Evolutionary conservation across 2,888 invertebrate species (phyloP).

Genomic region (Synergus japonicus): DNA sequence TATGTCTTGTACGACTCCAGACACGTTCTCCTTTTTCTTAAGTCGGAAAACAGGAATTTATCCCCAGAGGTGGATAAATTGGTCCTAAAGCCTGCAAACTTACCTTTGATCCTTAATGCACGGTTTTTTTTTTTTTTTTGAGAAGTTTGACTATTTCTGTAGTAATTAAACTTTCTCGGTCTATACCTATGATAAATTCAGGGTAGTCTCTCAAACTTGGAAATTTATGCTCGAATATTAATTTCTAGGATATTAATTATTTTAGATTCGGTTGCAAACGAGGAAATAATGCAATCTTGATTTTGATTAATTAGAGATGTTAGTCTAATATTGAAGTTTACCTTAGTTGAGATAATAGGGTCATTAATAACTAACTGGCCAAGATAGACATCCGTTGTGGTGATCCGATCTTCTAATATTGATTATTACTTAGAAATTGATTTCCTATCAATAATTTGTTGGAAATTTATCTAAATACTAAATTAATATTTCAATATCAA

Average conservation of each 20-base stretch:
- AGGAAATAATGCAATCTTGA: background rate
- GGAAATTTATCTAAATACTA: no score
- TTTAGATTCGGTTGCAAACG: background rate
- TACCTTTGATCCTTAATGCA: background rate
- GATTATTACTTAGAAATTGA: background rate
- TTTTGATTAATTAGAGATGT: background rate
- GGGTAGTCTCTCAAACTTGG: background rate
- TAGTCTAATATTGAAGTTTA: background rate
- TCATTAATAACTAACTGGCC: background rate
- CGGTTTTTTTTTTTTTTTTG: background rate
- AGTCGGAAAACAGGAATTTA: background rate
- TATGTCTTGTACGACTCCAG: background rate
- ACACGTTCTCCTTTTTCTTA: conserved; percentile 37
- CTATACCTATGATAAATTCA: background rate
- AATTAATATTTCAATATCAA: no score
- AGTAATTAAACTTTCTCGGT: no score
- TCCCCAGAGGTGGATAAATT: conserved; percentile 11
- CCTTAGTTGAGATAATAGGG: background rate
- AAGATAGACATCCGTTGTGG: background rate
- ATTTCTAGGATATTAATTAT: background rate
- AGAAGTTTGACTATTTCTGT: background rate
- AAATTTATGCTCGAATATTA: background rate
- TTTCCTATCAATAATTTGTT: no score
- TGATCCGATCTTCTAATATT: background rate
- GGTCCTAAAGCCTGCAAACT: conserved; percentile 14